Base-by-base conservation (phyloP, 1,140 invertebrate genomes). In the Gonatopus flavifemur region DNA sequence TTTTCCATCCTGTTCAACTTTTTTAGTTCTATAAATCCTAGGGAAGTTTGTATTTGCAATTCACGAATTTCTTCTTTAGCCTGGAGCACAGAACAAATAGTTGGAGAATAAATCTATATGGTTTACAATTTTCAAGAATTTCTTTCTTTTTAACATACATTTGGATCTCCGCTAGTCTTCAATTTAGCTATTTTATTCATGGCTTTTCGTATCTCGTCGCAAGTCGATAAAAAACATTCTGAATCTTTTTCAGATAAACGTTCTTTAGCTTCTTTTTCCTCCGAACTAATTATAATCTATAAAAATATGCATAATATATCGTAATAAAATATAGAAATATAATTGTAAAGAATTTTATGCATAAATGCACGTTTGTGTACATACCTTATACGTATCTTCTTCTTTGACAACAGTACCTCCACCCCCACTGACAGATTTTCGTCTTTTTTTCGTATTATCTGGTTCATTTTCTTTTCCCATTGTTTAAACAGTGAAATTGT, bases 1-100 rank as follows among this genome's bases (percentile, higher is more conserved):
- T 97, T 96, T 62, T 94, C 90, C 52, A 94, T 80, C 32, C 94
- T 81, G 78, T 97, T 98, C 0, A 96, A 72, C 73, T 94, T 95
- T 67, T 95, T 95, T 15, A 96, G 73, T 36, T 86, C 80, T 24
- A 91, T 84, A 59, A 94, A 85, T 57, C 86, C 76, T 41, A 95
- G 73, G 3, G 87, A 85, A 6, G 86, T 88, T 61, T 89, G 81
- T 41, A 86, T 82, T 68, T 86, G 80, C 40, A 86, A 83, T 37
- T 85, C 80, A 49, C 78, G 79, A 13, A 90, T 84, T 60, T 86
- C 80, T 55, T 82, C 80, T 57, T 82, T 82, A 10, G 74, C 71
- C 84, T 87, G 50, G 52, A 80, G 78, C 13, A 49, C 25, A 9
- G 35, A 15, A 37, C 21, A 32, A 33, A 47, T 21, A 39, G 42